Percentiles rank a stretch among this genome's conserved stretches.
Conservation (phyloP, 2,113 vertebrate genomes). For the Tyto alba region DNA sequence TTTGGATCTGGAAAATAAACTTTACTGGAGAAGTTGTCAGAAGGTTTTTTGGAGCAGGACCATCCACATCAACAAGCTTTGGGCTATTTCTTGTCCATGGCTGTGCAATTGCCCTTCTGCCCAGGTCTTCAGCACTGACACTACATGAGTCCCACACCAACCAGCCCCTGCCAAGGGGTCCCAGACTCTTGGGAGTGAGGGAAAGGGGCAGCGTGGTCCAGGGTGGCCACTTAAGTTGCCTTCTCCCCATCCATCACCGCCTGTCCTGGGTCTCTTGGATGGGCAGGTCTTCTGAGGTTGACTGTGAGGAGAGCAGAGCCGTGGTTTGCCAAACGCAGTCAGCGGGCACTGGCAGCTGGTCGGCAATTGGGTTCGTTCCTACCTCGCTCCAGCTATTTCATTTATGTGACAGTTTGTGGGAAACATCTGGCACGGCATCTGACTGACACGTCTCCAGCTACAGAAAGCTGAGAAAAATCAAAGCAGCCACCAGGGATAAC, state of each 20-base stretch:
- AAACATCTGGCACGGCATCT: conserved; percentile 58
- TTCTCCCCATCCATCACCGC: not conserved
- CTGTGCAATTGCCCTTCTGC: not conserved
- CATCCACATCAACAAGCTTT: not conserved
- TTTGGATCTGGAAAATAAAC: not conserved
- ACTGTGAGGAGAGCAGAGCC: not conserved
- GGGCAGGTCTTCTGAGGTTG: not conserved
- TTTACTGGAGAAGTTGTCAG: not conserved
- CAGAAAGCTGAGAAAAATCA: conserved; percentile 28
- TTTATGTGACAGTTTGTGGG: not conserved
- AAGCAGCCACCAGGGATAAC: conserved; percentile 1
- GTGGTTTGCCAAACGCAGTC: not conserved
- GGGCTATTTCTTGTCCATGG: not conserved
- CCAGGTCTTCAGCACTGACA: not conserved
- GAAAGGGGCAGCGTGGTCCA: not conserved
- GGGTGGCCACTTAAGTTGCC: not conserved
- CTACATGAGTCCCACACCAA: not conserved
- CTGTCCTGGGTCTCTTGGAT: not conserved
- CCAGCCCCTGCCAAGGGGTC: not conserved
- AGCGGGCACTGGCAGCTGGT: not conserved
- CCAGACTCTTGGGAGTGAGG: not conserved
- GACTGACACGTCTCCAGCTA: conserved; percentile 18
- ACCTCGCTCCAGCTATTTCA: not conserved
- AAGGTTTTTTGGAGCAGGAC: not conserved
- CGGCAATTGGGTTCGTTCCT: not conserved